These are phyloP conservation scores for Synanthedon formicaeformis DNA, from an alignment of 2,888 invertebrate genomes.

Conservation along the genomic window DNA sequence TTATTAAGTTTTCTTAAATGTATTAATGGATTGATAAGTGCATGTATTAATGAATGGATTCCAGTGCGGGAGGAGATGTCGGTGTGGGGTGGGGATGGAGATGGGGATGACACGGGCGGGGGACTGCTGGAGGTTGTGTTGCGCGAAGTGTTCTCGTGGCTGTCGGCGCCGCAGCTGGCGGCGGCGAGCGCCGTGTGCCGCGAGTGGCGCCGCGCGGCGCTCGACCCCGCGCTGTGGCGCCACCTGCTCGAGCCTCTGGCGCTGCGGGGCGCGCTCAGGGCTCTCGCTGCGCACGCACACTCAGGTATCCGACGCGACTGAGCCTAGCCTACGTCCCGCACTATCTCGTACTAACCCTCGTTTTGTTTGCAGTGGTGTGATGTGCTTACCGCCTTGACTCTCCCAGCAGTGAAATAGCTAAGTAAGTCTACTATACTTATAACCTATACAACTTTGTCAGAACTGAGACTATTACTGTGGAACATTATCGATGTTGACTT, in stretches of 20 bases:
- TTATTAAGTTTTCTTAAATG: too few relatives aligned
- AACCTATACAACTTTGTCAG: too few relatives aligned
- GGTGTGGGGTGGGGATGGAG: constrained; percentile 4
- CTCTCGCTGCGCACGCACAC: constrained; percentile 2
- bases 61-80: not conserved
- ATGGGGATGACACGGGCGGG: constrained; percentile 8
- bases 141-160: constrained; percentile 25
- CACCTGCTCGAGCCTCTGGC: constrained; percentile 16
- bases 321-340: too few relatives aligned
- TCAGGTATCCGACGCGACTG: too few relatives aligned
- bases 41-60: too few relatives aligned
- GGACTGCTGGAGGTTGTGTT: constrained; percentile 11
- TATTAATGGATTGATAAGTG: too few relatives aligned
- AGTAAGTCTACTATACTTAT: too few relatives aligned
- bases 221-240: constrained; percentile 31
- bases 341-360: not conserved
- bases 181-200: constrained; percentile 29
- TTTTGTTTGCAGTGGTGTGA: not conserved
- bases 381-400: constrained; percentile 2
- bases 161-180: constrained; percentile 23
- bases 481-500: too few relatives aligned
- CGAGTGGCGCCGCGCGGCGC: constrained; percentile 34
- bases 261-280: constrained; percentile 12
- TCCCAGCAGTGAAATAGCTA: not conserved
- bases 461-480: too few relatives aligned